phyloP scores from a whole-genome alignment of 2,888 invertebrate genomes.

The Portevinia maculata region DNA sequence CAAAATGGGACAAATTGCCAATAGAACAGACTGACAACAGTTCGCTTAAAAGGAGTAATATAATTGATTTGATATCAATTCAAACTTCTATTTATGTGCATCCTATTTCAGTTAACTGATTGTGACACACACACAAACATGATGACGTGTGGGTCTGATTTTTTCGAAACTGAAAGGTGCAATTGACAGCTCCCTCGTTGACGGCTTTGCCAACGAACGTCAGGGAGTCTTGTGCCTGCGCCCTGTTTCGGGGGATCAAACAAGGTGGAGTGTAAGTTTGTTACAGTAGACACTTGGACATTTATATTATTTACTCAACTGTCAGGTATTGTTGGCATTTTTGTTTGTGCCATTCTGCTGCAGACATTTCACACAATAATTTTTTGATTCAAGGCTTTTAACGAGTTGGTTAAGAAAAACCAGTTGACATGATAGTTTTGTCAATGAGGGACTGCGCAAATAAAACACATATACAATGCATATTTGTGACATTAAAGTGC shows the following conservation, averaged over 20 bases:
- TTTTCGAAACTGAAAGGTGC: conserved; percentile 13
- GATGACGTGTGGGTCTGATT: background rate
- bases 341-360: conserved; percentile 36
- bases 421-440: conserved; percentile 64
- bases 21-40: conserved; percentile 24
- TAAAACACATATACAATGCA: conserved; percentile 10
- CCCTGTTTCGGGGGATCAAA: conserved; percentile 7
- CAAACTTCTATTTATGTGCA: conserved; percentile 17
- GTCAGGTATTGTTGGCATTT: conserved; percentile 41
- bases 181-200: conserved; percentile 18
- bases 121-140: background rate
- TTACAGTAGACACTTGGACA: conserved; percentile 50
- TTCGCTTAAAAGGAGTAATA: conserved; percentile 17
- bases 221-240: conserved; percentile 15
- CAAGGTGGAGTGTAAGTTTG: conserved; percentile 38
- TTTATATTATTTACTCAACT: conserved; percentile 52
- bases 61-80: background rate
- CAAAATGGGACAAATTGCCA: conserved; percentile 58
- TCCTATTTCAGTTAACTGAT: background rate
- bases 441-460: conserved; percentile 39
- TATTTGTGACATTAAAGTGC: conserved; percentile 51
- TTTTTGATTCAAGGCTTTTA: conserved; percentile 50
- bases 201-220: conserved; percentile 25
- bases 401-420: conserved; percentile 21
- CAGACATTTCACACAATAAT: conserved; percentile 44